Evolutionary conservation across 2,888 invertebrate species (phyloP).

Genomic region (Tanytarsus gracilentus): DNA sequence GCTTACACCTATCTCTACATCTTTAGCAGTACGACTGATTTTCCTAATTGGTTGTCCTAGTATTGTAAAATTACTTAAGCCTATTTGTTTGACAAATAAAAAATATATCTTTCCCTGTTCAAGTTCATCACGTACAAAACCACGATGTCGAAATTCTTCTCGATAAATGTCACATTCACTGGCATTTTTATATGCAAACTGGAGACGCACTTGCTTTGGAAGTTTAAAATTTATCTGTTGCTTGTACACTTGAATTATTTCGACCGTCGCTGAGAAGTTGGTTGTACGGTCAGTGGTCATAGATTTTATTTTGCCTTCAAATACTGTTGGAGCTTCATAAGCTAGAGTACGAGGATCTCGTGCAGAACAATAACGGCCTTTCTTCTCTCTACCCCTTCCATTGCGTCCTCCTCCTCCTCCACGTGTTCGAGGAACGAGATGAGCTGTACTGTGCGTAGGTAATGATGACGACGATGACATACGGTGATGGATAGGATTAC

Average conservation of each 20-base stretch:
- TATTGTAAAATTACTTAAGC: constrained; percentile 42
- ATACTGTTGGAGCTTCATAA: constrained; percentile 55
- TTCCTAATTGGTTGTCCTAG: constrained; percentile 42
- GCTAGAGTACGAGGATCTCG: constrained; percentile 57
- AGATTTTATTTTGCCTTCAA: constrained; percentile 56
- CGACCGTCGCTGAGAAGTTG: constrained; percentile 57
- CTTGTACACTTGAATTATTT: constrained; percentile 55
- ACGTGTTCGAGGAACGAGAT: constrained; percentile 30
- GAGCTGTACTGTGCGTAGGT: too few relatives aligned
- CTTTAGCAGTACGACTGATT: constrained; percentile 38
- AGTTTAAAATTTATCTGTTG: constrained; percentile 44
- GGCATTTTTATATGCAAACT: constrained; percentile 40
- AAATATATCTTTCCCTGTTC: constrained; percentile 41
- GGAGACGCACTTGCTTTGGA: constrained; percentile 39
- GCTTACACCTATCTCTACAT: constrained; percentile 42
- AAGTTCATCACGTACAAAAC: constrained; percentile 39
- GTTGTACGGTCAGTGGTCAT: constrained; percentile 50
- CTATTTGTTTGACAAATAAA: constrained; percentile 42
- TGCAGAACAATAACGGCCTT: constrained; percentile 48
- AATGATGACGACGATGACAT: too few relatives aligned
- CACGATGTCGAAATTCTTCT: constrained; percentile 39
- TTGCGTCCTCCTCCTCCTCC: neutral
- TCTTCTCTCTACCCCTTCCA: too few relatives aligned
- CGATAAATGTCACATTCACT: constrained; percentile 44
- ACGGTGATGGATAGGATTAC: constrained; percentile 27